Percentiles rank a stretch among this genome's conserved stretches.
These are phyloP conservation scores for Teleopsis dalmanni DNA, from an alignment of 1,140 invertebrate species.

Conservation along the genomic window DNA sequence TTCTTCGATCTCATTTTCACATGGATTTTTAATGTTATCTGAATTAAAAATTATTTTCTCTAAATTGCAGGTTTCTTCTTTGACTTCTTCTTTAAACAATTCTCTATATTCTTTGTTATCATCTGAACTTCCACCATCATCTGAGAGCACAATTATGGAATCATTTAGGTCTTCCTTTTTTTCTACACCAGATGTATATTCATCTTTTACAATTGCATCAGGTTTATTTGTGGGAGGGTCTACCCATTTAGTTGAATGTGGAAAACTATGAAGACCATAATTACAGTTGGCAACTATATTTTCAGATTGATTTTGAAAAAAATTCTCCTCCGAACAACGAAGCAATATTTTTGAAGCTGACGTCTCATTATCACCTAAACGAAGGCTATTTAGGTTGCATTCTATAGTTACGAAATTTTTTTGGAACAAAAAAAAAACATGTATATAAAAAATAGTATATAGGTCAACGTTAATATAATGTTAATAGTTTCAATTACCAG, in stretches of 20 bases:
- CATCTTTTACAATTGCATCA: neutral
- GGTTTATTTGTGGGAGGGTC: no score
- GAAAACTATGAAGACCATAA: no score
- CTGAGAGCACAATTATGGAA: constrained; percentile 5
- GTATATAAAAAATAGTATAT: neutral
- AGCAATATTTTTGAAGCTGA: no score
- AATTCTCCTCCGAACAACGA: no score
- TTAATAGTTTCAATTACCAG: neutral
- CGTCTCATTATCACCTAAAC: neutral
- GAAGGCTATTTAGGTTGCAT: constrained; percentile 8
- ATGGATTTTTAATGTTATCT: neutral
- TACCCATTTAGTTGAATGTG: no score
- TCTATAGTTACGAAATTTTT: neutral
- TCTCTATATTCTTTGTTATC: neutral
- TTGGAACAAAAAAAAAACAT: neutral
- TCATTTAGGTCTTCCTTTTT: neutral
- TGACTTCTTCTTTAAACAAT: neutral
- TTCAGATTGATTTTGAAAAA: no score
- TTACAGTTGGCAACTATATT: no score
- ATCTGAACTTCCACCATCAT: neutral
- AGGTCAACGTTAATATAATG: neutral
- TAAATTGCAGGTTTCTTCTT: neutral
- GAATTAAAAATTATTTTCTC: neutral
- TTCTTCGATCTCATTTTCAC: constrained; percentile 2
- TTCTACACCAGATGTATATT: neutral